Base-by-base conservation (phyloP, 2,888 invertebrate species). In the Calameuta pallipes region DNA sequence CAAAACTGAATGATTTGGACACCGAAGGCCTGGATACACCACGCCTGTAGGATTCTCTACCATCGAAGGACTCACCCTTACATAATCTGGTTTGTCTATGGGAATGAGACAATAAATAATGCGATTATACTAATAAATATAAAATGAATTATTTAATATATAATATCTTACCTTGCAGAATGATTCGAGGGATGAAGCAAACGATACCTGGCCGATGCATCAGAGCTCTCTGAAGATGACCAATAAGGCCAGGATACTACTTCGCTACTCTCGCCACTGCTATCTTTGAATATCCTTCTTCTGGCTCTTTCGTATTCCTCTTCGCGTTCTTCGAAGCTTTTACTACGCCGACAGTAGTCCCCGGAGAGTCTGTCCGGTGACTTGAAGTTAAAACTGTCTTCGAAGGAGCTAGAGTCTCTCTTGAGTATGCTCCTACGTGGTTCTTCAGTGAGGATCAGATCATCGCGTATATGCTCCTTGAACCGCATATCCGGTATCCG, bases 271-370 rank as follows among this genome's bases (percentile, higher is more conserved):
- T 91, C 91, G 1, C 89, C 88, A 37, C 89, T 90, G 76, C 87
- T 90, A n/a, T 90, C 90, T 78, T 91, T 96, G 90, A 98, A 98
- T 92, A 98, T 98, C 92, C 98, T 94, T 83, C 96, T 94, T 79
- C 97, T 93, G 75, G 95, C 97, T 88, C 96, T 94, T 90, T 97
- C 96, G 90, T 98, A 98, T 86, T 97, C 97, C 88, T 96, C 96
- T 92, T 98, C 97, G 37, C 98, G 93, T 92, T 98, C 98, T 91
- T 98, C 98, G 87, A 98, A 95, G 84, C 98, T 97, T 89, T 96
- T 97, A 91, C 96, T 95, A 81, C 95, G 93, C 78, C 95, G 93
- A 84, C 94, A 95, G 79, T 95, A 94, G 85, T 94, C 93, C 80
- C 94, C 93, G 79, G 92, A 93, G 85, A 93, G 91, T 82, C 95